A percentile compares a stretch with the other conserved stretches of the same genome.
Evolutionary conservation across 2,113 vertebrate genomes (phyloP).

Genomic region (Apteryx mantelli): DNA sequence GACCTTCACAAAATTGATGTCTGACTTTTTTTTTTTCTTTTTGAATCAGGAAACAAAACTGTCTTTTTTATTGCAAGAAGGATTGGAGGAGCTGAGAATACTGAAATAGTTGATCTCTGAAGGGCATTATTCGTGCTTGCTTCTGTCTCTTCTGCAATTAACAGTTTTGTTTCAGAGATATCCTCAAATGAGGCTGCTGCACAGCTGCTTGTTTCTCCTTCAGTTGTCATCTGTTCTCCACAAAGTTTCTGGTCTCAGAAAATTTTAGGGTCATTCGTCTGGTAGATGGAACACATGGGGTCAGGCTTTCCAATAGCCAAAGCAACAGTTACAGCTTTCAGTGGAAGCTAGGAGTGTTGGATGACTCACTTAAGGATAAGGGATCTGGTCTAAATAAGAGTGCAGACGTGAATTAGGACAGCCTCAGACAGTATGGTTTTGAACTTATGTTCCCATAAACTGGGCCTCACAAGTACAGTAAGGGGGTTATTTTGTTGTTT

Average conservation of each 20-base stretch:
- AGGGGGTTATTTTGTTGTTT: neutral
- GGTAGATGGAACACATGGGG: neutral
- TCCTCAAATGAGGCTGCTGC: neutral
- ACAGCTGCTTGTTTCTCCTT: neutral
- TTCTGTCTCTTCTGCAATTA: neutral
- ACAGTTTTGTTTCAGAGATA: neutral
- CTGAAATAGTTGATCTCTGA: neutral
- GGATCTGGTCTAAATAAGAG: neutral
- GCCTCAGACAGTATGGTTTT: neutral
- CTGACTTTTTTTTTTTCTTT: neutral
- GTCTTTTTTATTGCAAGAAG: neutral
- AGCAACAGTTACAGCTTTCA: neutral
- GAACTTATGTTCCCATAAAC: neutral
- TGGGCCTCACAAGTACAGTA: accelerated
- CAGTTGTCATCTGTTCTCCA: neutral
- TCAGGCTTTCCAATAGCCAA: neutral
- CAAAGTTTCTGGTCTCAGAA: neutral
- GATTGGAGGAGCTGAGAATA: neutral
- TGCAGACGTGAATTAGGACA: neutral
- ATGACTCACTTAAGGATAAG: accelerated
- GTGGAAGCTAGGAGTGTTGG: neutral
- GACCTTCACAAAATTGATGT: neutral
- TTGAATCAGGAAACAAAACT: neutral
- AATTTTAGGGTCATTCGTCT: neutral
- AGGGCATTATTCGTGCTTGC: neutral